These are phyloP conservation scores for Uria aalge DNA, from an alignment of 2,113 vertebrate species.

Conservation along the genomic window DNA sequence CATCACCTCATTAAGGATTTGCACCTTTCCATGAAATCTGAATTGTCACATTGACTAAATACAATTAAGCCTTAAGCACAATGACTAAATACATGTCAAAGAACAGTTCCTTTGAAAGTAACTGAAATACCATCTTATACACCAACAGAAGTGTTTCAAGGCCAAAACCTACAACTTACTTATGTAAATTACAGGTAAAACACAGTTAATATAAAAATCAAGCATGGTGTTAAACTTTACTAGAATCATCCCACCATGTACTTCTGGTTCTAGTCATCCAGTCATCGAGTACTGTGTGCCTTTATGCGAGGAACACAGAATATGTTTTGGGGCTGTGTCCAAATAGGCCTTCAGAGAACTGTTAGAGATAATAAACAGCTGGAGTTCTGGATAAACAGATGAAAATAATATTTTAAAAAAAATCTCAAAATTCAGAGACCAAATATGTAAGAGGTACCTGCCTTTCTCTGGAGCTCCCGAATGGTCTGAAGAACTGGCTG, in stretches of 20 bases:
- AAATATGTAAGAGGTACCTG: constrained; percentile 29
- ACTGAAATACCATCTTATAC: not conserved
- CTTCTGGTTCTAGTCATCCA: not conserved
- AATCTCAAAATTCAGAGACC: not conserved
- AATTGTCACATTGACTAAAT: not conserved
- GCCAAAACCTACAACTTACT: not conserved
- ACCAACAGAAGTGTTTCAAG: not conserved
- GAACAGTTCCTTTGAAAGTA: not conserved
- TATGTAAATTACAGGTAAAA: not conserved
- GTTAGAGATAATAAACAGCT: not conserved
- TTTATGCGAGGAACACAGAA: not conserved
- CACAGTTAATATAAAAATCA: not conserved
- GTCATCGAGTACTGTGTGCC: not conserved
- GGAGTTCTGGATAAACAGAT: not conserved
- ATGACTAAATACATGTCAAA: not conserved
- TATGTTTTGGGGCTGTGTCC: not conserved
- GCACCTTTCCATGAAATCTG: not conserved
- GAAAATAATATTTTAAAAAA: not conserved
- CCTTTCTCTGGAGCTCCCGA: constrained; percentile 90
- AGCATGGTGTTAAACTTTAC: not conserved
- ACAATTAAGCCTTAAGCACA: not conserved
- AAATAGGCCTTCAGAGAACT: not conserved
- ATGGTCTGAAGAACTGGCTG: constrained; percentile 90
- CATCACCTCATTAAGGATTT: not conserved
- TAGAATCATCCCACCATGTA: not conserved